Conservation (phyloP, 2,888 invertebrate genomes). For the Perizoma flavofasciatum region DNA sequence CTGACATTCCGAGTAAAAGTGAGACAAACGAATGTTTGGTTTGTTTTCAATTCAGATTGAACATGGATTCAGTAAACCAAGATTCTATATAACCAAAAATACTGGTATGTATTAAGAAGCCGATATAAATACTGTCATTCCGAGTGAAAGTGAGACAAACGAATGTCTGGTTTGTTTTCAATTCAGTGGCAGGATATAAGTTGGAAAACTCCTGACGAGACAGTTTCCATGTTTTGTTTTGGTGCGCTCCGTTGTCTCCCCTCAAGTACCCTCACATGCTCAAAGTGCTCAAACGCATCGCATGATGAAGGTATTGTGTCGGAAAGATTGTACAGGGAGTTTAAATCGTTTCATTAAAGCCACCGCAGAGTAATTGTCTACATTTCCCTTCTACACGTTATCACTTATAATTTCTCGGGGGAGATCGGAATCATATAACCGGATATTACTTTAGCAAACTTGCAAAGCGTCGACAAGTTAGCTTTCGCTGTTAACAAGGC, state of each 20-base stretch:
- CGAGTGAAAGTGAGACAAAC: constrained; percentile 24
- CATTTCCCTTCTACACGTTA: constrained; percentile 56
- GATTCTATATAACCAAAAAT: constrained; percentile 12
- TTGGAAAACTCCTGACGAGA: constrained; percentile 59
- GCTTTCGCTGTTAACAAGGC: constrained; percentile 1
- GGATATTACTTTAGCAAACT: constrained; percentile 25
- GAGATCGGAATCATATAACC: constrained; percentile 36
- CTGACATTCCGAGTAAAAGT: constrained; percentile 7
- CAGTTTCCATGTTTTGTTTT: constrained; percentile 71
- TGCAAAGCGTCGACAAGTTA: constrained; percentile 20
- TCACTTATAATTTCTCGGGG: constrained; percentile 54
- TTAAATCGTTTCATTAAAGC: constrained; percentile 68
- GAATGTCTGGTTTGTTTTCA: constrained; percentile 39
- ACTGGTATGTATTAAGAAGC: not conserved
- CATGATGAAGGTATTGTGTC: constrained; percentile 64
- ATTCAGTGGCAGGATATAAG: constrained; percentile 47
- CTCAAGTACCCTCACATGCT: constrained; percentile 41
- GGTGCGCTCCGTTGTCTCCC: constrained; percentile 61
- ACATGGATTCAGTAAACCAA: constrained; percentile 27
- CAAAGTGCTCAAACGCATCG: constrained; percentile 59
- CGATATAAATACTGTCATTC: constrained; percentile 9
- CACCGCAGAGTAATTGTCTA: constrained; percentile 62
- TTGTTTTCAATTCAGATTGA: constrained; percentile 37
- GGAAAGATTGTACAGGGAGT: constrained; percentile 64
- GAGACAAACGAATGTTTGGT: constrained; percentile 37